Evolutionary conservation across 2,113 vertebrate genomes (phyloP).

Genomic region (Stercorarius parasiticus): DNA sequence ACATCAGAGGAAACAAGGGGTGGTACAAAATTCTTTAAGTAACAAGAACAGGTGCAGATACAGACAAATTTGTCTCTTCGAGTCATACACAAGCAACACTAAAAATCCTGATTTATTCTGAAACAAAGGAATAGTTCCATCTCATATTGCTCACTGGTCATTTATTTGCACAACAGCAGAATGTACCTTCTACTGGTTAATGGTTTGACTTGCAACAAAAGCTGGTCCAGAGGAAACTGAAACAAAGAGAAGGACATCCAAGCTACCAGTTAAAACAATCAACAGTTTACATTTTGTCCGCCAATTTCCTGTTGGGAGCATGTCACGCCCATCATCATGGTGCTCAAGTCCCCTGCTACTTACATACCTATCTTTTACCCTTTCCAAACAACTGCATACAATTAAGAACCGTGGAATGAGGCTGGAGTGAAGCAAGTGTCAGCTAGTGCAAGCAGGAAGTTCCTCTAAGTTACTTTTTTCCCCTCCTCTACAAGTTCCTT

Average conservation of each 20-base stretch:
- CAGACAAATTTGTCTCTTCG: neutral
- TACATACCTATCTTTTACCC: neutral
- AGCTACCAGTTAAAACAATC: neutral
- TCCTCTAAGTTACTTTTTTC: neutral
- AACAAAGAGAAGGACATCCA: conserved; percentile 1
- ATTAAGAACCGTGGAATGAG: neutral
- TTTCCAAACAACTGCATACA: neutral
- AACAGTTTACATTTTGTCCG: neutral
- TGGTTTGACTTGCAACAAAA: neutral
- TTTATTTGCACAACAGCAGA: neutral
- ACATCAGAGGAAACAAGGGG: neutral
- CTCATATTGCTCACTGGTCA: neutral
- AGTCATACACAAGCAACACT: neutral
- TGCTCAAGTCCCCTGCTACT: neutral
- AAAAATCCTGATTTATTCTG: neutral
- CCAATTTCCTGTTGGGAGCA: neutral
- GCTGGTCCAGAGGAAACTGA: neutral
- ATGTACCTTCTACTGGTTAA: neutral
- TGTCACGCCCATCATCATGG: neutral
- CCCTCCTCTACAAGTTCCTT: neutral
- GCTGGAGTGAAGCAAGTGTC: neutral
- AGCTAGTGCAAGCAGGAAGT: neutral
- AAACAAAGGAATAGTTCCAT: neutral
- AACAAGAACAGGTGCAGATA: neutral
- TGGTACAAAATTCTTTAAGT: neutral